These are phyloP conservation scores for Macquaria ambigua DNA, from an alignment of 2,113 vertebrate genomes.

Conservation along the genomic window DNA sequence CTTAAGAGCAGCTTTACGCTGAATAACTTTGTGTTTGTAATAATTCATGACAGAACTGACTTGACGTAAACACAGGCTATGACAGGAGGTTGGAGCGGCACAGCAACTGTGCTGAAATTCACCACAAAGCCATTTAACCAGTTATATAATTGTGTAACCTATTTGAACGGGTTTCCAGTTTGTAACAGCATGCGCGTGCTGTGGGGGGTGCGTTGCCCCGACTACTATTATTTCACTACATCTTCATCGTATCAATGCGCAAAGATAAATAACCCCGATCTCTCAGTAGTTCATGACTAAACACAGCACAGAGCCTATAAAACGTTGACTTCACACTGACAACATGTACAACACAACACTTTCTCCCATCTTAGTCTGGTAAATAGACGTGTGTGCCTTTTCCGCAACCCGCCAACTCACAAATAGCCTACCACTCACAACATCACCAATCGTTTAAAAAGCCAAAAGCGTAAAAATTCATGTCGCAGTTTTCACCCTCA, in stretches of 20 bases:
- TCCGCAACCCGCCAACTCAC: conserved; percentile 54
- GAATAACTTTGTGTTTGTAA: conserved; percentile 1
- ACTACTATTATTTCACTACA: conserved; percentile 20
- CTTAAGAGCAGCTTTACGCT: not conserved
- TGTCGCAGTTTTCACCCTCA: conserved; percentile 35
- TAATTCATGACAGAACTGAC: not conserved
- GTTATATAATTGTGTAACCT: conserved; percentile 19
- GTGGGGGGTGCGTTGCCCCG: not conserved
- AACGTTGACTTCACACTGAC: not conserved
- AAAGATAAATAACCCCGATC: conserved; percentile 11
- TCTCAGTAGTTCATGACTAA: not conserved
- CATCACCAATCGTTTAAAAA: not conserved
- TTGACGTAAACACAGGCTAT: not conserved
- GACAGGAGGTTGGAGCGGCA: not conserved
- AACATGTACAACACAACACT: conserved; percentile 16
- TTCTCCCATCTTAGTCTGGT: not conserved
- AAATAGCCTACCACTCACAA: not conserved
- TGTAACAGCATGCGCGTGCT: not conserved
- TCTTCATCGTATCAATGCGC: conserved; percentile 37
- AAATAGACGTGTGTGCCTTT: conserved; percentile 2
- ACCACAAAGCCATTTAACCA: not conserved
- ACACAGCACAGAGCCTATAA: not conserved
- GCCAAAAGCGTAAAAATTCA: not conserved
- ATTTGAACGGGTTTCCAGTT: conserved; percentile 5
- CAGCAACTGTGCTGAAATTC: not conserved